Evolutionary conservation across 2,113 vertebrate species (phyloP), one percentile per base, ranked within the genome.

Genomic region (Tenebrosternarchus preto): DNA sequence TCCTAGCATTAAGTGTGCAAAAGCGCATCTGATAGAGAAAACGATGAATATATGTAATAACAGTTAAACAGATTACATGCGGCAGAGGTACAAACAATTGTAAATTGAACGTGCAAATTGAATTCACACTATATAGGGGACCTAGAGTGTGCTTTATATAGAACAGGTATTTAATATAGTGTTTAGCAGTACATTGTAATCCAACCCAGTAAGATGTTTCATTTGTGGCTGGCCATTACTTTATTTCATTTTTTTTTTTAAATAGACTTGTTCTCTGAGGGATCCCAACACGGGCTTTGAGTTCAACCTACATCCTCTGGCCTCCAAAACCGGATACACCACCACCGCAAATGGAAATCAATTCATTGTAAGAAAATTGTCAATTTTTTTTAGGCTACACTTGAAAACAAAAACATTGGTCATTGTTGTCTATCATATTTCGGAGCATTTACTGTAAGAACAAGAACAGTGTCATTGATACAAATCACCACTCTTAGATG

Each of bases 271-370:
- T 72, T 78, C 95, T 3, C 88, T 97, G 60, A 88, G 85, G 80
- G 95, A 98, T 78, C 96, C 97, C 3, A 92, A 93, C 89, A 95
- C 93, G 1, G 94, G 94, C 16, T 96, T 95, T 85, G 87, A 95
- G 76, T 98, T 96, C 80, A 94, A 98, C 88, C 88, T 99, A 57
- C 91, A 87, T 31, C 92, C 93, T 0, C 85, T 99, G 50, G 92
- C 92, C 81, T 88, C 61, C 2, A 69, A 88, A 25, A 84, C 83
- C 0, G 94, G 92, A 66, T 97, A 98, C 57, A 59, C 60, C 0
- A 74, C 87, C 29, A 36, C 0, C 0, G 93, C 82, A 17, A 94
- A 94, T 27, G 93, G 93, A 5, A 98, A 94, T 80, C 89, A 75
- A 0, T 99, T 95, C 85, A 31, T 90, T 89, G 98, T 99, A 91